A percentile compares a stretch with the other conserved stretches of the same genome.
These are phyloP conservation scores for Formica exsecta DNA, from an alignment of 1,140 invertebrate species.

Conservation along the genomic window DNA sequence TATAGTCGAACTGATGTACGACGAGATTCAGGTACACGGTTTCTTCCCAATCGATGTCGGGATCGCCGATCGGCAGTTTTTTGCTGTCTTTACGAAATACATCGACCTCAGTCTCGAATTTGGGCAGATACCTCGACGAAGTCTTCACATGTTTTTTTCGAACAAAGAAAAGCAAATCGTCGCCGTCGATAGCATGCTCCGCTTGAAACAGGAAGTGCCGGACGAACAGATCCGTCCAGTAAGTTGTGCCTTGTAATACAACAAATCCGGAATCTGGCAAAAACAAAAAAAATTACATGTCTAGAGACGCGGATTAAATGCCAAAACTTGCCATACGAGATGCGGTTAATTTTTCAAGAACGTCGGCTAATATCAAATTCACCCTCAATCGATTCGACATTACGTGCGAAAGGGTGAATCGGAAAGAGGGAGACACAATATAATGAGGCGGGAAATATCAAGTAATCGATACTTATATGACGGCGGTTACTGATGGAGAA, in stretches of 20 bases:
- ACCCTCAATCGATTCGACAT: not conserved
- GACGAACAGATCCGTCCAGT: slow-evolving; percentile 98
- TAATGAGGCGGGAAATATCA: slow-evolving; percentile 36
- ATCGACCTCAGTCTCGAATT: slow-evolving; percentile 97
- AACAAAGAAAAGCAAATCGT: slow-evolving; percentile 98
- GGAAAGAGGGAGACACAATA: not conserved
- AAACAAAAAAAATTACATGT: slow-evolving; percentile 6
- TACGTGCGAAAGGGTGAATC: not conserved
- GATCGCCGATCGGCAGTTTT: slow-evolving; percentile 97
- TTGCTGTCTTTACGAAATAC: slow-evolving; percentile 98
- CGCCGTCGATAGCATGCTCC: slow-evolving; percentile 94
- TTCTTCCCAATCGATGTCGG: slow-evolving; percentile 99
- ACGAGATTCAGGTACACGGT: slow-evolving; percentile 99
- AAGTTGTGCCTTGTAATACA: slow-evolving; percentile 95
- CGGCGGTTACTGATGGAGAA: slow-evolving; percentile 14
- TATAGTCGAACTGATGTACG: slow-evolving; percentile 99
- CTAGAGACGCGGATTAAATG: not conserved
- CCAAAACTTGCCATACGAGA: not conserved
- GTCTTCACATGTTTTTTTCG: slow-evolving; percentile 96
- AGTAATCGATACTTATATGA: slow-evolving; percentile 37
- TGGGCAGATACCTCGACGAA: slow-evolving; percentile 93
- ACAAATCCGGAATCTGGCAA: slow-evolving; percentile 94
- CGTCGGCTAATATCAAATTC: not conserved
- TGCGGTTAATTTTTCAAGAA: not conserved
- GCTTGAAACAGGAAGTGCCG: slow-evolving; percentile 97